Evolutionary conservation across 2,113 vertebrate species (phyloP).

Genomic region (Perccottus glenii): DNA sequence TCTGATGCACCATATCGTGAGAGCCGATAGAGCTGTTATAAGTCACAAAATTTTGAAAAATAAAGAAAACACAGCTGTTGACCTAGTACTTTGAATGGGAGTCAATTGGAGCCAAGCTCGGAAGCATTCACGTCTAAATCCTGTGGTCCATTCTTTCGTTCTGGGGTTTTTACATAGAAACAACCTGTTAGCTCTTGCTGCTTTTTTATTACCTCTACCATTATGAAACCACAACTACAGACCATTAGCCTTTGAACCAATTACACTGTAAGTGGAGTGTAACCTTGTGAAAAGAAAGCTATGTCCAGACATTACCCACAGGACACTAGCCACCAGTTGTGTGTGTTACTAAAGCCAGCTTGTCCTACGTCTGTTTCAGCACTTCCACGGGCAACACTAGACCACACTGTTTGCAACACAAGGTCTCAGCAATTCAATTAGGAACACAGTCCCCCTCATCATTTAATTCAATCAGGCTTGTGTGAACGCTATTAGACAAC

Average conservation of each 20-base stretch:
- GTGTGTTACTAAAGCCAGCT: conserved; percentile 26
- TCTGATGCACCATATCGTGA: too few species aligned
- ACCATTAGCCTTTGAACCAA: conserved; percentile 35
- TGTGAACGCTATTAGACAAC: conserved; percentile 81
- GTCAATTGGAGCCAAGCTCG: neutral
- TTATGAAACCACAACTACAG: conserved; percentile 13
- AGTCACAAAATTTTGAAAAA: too few species aligned
- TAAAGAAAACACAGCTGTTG: too few species aligned
- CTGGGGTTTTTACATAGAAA: conserved; percentile 39
- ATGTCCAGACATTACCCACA: conserved; percentile 38
- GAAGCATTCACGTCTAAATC: too few species aligned
- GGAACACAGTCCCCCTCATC: conserved; percentile 59
- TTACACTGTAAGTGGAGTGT: conserved; percentile 37
- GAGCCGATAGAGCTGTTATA: too few species aligned
- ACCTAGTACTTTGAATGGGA: neutral
- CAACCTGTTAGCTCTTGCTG: conserved; percentile 33
- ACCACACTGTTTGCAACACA: conserved; percentile 69
- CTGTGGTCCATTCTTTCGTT: neutral
- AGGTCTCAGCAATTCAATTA: conserved; percentile 80
- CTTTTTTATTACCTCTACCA: conserved; percentile 14
- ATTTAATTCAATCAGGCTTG: conserved; percentile 81
- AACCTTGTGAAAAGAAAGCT: conserved; percentile 56
- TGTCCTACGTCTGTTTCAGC: conserved; percentile 18
- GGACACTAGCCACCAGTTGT: conserved; percentile 44
- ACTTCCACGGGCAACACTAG: conserved; percentile 60